phyloP scores from a whole-genome alignment of 2,797 vertebrate genomes.

The Hirundo rustica region DNA sequence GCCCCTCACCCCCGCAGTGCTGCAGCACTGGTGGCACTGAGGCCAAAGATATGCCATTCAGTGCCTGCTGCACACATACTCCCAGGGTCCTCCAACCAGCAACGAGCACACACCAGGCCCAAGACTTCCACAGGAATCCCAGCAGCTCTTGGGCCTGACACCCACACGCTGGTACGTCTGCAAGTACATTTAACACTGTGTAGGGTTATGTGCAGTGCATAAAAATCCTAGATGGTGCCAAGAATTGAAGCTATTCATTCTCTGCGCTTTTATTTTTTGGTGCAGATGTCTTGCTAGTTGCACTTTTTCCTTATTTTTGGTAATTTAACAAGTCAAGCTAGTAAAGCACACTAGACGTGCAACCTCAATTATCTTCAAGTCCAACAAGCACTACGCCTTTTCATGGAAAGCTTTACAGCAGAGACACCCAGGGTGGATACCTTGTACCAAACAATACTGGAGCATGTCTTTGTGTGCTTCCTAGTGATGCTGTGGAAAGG shows the following conservation, averaged over 20 bases:
- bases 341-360: background rate
- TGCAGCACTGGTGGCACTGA: accelerated
- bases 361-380: background rate
- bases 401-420: background rate
- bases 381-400: background rate
- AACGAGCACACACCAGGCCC: background rate
- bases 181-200: background rate
- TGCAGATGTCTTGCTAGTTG: background rate
- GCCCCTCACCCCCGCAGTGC: background rate
- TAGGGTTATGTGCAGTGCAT: background rate
- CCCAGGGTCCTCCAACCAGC: background rate
- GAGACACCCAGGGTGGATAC: background rate
- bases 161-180: accelerated
- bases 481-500: background rate
- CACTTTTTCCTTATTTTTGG: background rate
- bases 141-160: background rate
- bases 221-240: background rate
- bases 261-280: background rate
- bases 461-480: accelerated
- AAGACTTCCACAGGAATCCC: background rate
- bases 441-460: background rate
- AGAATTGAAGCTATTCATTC: background rate
- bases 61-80: background rate
- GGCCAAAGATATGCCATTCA: background rate
- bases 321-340: background rate